Evolutionary conservation across 2,113 vertebrate genomes (phyloP), one percentile per base, ranked within the genome.

Genomic region (Lepus americanus): DNA sequence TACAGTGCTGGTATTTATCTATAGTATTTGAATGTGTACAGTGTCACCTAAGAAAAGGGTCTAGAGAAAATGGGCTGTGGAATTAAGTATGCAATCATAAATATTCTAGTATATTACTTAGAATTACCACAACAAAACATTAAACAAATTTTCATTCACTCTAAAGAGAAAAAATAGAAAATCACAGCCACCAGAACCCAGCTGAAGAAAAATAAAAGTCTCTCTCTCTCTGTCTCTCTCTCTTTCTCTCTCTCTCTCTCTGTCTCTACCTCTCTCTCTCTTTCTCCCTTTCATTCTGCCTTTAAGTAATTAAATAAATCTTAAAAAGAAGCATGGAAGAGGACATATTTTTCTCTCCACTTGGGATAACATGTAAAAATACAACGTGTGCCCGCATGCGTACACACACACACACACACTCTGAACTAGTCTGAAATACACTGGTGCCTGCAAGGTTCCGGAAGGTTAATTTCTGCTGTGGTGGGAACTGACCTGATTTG

Each of bases 301-400:
- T 59, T 59, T 59, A 59, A 59, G 20, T 59, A 59, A 59, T 6
- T 14, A 19, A 19, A 17, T 59, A 59, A 59, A 59, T 59, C 17
- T 92, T 90, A 64, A 55, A 61, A 39, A 94, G 89, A 14, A 5
- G 49, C 76, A 31, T 69, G 27, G 55, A 78, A 78, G 27, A 95
- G 14, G 33, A 92, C 90, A 78, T 44, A n/a, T 25, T 19, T 76
- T 82, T 91, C 44, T 83, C 89, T 53, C 59, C 8, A 55, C 39
- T 76, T 74, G 39, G 22, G 74, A 64, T 76, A 70, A 70, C 23
- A 8, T 44, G 49, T 16, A 78, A 55, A 53, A 73, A 31, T 6
- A 16, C 6, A 64, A 25, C 6, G 19, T 0, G 0, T 11, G 29
- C 5, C 1, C 20, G 17, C 23, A 39, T 22, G n/a, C 12, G 33